Conservation (phyloP, 2,888 invertebrate species). For the Elysia crispata region DNA sequence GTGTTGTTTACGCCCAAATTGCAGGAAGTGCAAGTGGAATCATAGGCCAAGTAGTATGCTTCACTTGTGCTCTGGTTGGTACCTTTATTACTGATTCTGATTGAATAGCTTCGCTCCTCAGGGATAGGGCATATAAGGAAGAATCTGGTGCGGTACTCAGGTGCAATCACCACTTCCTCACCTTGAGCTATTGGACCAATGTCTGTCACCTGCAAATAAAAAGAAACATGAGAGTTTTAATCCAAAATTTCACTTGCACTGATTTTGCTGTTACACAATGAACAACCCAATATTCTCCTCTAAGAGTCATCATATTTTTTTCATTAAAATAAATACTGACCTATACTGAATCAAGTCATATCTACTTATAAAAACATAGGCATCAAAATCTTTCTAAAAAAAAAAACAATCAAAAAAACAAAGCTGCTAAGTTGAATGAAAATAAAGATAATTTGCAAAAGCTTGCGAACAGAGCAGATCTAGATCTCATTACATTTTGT, state of each 20-base stretch:
- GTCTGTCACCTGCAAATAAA: slow-evolving; percentile 45
- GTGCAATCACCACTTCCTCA: slow-evolving; percentile 6
- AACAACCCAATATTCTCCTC: not conserved
- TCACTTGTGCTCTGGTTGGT: slow-evolving; percentile 31
- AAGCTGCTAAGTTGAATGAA: no score
- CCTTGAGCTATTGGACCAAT: slow-evolving; percentile 37
- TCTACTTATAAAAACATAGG: no score
- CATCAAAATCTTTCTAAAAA: no score
- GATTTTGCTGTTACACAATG: no score
- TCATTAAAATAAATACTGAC: slow-evolving; percentile 12
- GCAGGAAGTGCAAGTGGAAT: slow-evolving; percentile 53
- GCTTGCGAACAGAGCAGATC: no score
- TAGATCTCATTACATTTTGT: no score
- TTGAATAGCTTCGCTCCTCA: slow-evolving; percentile 50
- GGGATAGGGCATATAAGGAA: slow-evolving; percentile 53
- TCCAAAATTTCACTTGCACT: not conserved
- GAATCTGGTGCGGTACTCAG: slow-evolving; percentile 48
- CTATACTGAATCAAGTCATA: no score
- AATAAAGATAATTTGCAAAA: no score
- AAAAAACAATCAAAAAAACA: no score
- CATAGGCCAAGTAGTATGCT: slow-evolving; percentile 52
- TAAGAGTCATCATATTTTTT: slow-evolving; percentile 17
- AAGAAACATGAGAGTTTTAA: not conserved
- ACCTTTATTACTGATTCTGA: slow-evolving; percentile 55
- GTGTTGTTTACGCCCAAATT: slow-evolving; percentile 31